phyloP scores from a whole-genome alignment of 1,140 invertebrate genomes.

The Archivesica marissinica region DNA sequence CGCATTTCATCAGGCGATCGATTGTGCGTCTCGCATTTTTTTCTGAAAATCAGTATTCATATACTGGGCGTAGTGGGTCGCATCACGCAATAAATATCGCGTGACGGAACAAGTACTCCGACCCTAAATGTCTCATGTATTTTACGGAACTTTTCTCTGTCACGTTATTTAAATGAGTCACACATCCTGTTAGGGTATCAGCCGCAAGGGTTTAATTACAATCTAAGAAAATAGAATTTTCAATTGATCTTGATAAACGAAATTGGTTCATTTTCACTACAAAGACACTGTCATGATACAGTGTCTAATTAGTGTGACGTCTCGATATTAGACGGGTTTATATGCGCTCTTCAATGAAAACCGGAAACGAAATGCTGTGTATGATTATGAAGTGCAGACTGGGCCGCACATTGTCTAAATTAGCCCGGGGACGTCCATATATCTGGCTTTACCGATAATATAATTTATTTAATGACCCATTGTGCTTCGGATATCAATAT shows the following conservation, averaged over 20 bases:
- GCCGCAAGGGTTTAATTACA: conserved; percentile 1
- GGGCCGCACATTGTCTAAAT: too few relatives aligned
- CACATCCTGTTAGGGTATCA: neutral
- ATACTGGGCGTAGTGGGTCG: conserved; percentile 14
- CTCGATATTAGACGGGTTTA: neutral
- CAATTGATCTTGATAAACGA: neutral
- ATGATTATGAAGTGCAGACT: too few relatives aligned
- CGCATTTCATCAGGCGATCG: conserved; percentile 13
- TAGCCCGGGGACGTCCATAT: too few relatives aligned
- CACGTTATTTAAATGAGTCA: conserved; percentile 2
- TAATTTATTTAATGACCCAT: too few relatives aligned
- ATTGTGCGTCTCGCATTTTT: conserved; percentile 11
- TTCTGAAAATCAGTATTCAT: conserved; percentile 32
- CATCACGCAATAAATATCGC: conserved; percentile 30
- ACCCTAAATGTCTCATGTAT: conserved; percentile 7
- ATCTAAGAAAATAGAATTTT: neutral
- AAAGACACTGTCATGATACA: too few relatives aligned
- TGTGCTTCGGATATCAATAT: too few relatives aligned
- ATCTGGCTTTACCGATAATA: too few relatives aligned
- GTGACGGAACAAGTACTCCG: neutral
- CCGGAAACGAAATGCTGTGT: too few relatives aligned
- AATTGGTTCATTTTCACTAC: neutral
- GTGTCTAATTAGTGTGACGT: neutral
- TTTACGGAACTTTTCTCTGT: neutral
- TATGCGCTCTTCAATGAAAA: neutral